Percentiles rank a stretch among this genome's conserved stretches.
phyloP scores from a whole-genome alignment of 2,888 invertebrate species.

The Eupeodes luniger region DNA sequence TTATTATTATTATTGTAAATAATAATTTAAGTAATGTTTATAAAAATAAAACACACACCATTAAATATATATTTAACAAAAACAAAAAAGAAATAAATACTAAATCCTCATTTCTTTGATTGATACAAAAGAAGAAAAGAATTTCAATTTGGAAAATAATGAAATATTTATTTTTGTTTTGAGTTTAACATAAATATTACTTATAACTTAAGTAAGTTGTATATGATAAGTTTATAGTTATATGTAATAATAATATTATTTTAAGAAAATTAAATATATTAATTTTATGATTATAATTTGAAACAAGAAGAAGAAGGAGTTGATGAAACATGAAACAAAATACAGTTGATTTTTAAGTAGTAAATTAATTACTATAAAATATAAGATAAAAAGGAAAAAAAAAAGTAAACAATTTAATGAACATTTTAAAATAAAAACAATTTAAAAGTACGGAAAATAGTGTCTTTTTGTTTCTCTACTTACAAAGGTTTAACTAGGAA shows the following conservation, averaged over 20 bases:
- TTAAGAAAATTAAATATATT: slow-evolving; percentile 74
- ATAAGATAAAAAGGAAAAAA: slow-evolving; percentile 23
- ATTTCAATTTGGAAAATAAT: slow-evolving; percentile 53
- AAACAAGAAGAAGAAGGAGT: slow-evolving; percentile 26
- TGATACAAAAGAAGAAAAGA: slow-evolving; percentile 40
- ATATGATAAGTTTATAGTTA: slow-evolving; percentile 71
- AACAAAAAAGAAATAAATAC: slow-evolving; percentile 62
- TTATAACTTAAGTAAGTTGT: slow-evolving; percentile 69
- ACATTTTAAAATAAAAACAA: slow-evolving; percentile 58
- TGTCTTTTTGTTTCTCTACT: not conserved
- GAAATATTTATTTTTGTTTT: slow-evolving; percentile 64
- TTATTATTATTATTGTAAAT: slow-evolving; percentile 73
- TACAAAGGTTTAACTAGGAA: too few species aligned
- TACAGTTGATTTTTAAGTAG: slow-evolving; percentile 57
- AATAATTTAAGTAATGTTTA: slow-evolving; percentile 76
- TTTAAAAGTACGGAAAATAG: slow-evolving; percentile 6
- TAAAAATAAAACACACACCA: slow-evolving; percentile 36
- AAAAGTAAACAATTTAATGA: slow-evolving; percentile 46
- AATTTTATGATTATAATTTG: slow-evolving; percentile 77
- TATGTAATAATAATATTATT: slow-evolving; percentile 46
- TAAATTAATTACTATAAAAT: slow-evolving; percentile 58
- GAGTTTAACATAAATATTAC: slow-evolving; percentile 72
- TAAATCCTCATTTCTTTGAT: slow-evolving; percentile 73
- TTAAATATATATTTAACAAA: slow-evolving; percentile 30
- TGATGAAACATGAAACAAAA: slow-evolving; percentile 1